Percentiles rank a stretch among this genome's conserved stretches.
phyloP scores from a whole-genome alignment of 2,113 vertebrate species.

The Clarias batrachus region DNA sequence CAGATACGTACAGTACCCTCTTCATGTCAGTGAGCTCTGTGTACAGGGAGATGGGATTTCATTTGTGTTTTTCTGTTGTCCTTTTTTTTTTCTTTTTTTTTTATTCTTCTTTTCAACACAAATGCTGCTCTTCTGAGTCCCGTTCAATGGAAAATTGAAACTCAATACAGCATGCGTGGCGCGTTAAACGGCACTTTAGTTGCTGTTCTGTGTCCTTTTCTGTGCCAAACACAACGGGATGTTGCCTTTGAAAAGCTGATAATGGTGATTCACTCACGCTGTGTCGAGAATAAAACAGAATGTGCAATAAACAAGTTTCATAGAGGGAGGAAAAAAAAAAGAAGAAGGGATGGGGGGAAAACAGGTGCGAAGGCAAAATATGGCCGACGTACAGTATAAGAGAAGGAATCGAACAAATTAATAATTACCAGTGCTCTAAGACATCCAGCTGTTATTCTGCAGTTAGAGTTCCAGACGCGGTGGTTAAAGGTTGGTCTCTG shows the following conservation, averaged over 20 bases:
- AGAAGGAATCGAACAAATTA: conserved; percentile 46
- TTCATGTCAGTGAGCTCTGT: conserved; percentile 23
- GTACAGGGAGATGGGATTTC: conserved; percentile 49
- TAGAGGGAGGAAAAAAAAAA: conserved; percentile 32
- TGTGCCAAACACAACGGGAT: conserved; percentile 41
- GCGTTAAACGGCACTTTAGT: conserved; percentile 48
- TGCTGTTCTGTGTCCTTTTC: conserved; percentile 49
- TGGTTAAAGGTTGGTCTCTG: conserved; percentile 31
- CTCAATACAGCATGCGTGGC: conserved; percentile 46
- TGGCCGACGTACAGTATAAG: background rate
- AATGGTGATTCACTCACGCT: conserved; percentile 51
- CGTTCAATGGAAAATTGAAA: conserved; percentile 54
- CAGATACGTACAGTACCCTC: background rate
- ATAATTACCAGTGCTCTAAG: conserved; percentile 45
- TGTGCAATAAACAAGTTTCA: conserved; percentile 64
- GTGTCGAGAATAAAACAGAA: conserved; percentile 58
- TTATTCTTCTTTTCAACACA: conserved; percentile 30
- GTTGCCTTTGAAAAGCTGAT: conserved; percentile 48
- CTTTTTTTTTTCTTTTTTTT: background rate
- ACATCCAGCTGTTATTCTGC: conserved; percentile 57
- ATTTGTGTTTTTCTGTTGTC: conserved; percentile 15
- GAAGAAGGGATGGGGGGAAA: background rate
- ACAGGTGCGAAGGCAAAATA: background rate
- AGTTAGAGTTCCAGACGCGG: conserved; percentile 43
- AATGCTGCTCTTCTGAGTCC: conserved; percentile 48